A percentile compares a stretch with the other conserved stretches of the same genome.
phyloP scores from a whole-genome alignment of 92 coral and sea anemone genomes.

The Palythoa grandis region DNA sequence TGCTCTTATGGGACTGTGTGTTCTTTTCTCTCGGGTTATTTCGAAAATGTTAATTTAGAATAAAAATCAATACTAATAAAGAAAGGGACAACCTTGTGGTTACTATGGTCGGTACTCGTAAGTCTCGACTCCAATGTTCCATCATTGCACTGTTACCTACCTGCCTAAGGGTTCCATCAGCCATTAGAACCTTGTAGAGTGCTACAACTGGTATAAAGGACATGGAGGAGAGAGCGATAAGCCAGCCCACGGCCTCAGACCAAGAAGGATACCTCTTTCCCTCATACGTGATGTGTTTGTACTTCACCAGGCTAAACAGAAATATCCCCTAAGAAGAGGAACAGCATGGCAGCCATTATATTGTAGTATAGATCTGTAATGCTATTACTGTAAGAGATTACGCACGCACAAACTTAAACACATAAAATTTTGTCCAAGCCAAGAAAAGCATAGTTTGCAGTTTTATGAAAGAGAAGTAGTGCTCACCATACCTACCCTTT shows the following conservation, averaged over 20 bases:
- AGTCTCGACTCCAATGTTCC: too few species aligned
- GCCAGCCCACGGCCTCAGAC: slow-evolving; percentile 90
- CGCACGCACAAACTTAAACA: too few species aligned
- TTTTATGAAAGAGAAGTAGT: too few species aligned
- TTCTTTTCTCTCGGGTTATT: too few species aligned
- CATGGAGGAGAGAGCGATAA: slow-evolving; percentile 74
- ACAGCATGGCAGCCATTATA: neutral
- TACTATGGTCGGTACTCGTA: neutral
- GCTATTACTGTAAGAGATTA: neutral
- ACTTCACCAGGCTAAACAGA: slow-evolving; percentile 75
- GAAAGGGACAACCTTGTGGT: neutral
- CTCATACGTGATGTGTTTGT: slow-evolving; percentile 79
- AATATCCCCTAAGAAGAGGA: slow-evolving; percentile 65
- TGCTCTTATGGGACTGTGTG: too few species aligned
- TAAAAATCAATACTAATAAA: too few species aligned
- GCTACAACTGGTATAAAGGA: slow-evolving; percentile 70
- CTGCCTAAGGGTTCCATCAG: slow-evolving; percentile 49
- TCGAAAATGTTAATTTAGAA: too few species aligned
- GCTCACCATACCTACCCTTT: too few species aligned
- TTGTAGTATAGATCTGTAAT: neutral
- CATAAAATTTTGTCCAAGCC: too few species aligned
- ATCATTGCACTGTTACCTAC: slow-evolving; percentile 5
- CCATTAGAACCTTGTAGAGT: slow-evolving; percentile 56
- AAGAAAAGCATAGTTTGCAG: too few species aligned
- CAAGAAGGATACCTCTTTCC: slow-evolving; percentile 69